Conservation (phyloP, 2,797 vertebrate genomes). For the Girardinus metallicus region DNA sequence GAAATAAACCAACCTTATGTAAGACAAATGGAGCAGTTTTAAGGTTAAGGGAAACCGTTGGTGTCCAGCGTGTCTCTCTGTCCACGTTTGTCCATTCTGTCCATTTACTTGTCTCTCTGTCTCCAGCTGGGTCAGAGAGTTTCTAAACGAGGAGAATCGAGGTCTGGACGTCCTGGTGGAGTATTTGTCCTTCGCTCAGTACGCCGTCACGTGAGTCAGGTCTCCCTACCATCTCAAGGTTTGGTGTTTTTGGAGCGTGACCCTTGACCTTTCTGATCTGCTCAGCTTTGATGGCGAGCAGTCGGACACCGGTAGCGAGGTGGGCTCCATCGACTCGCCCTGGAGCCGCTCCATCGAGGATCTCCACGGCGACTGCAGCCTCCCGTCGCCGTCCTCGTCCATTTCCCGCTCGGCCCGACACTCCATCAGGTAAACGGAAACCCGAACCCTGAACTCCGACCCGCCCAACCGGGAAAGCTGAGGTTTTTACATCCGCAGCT, state of each 20-base stretch:
- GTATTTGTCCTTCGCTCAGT: constrained; percentile 96
- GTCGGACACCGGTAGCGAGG: constrained; percentile 86
- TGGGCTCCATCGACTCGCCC: constrained; percentile 88
- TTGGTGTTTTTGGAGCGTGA: background rate
- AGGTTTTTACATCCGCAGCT: constrained; percentile 40
- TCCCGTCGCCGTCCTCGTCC: constrained; percentile 89
- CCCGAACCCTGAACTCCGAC: background rate
- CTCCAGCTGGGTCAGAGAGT: constrained; percentile 94
- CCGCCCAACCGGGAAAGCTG: background rate
- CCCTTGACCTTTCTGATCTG: background rate
- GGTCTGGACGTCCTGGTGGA: constrained; percentile 95
- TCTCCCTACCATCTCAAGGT: background rate
- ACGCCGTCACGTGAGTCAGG: constrained; percentile 90
- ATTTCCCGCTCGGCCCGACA: constrained; percentile 86
- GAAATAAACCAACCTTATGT: too few relatives aligned
- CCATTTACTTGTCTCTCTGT: constrained; percentile 14
- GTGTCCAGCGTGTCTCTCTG: background rate
- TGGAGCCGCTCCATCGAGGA: constrained; percentile 98
- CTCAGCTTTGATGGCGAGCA: constrained; percentile 92
- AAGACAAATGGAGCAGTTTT: too few relatives aligned
- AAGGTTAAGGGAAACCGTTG: too few relatives aligned
- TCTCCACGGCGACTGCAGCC: constrained; percentile 91
- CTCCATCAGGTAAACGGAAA: constrained; percentile 78
- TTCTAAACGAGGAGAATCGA: constrained; percentile 95
- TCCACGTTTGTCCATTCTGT: background rate